Evolutionary conservation across 2,888 invertebrate genomes (phyloP), one percentile per base, ranked within the genome.

Genomic region (Gisinianus flammeolus): DNA sequence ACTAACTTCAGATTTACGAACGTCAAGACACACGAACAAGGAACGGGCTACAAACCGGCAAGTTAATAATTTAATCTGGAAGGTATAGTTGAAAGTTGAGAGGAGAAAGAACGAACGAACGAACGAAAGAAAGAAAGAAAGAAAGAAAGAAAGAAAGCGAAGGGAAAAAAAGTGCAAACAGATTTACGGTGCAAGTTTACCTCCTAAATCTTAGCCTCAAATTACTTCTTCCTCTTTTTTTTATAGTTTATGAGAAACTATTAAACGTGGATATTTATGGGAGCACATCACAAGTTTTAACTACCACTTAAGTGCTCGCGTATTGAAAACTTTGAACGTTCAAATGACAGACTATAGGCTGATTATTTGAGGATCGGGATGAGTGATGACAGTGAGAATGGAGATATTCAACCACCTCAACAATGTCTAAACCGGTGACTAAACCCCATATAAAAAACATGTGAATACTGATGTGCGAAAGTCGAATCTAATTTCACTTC

Each of bases 31-130:
- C 56, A 26, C 28, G 62, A 26, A 62, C 62, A 6, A 16, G 24
- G 24, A n/a, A 58, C 16, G 19, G 44, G 44, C n/a, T n/a, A 31
- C 31, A 33, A 33, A 10, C 35, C 35, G 33, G 12, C 67, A 67
- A 31, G 31, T 67, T 35, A 67, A 67, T 67, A 67, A 67, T 35
- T 67, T 67, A 67, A 67, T 35, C 35, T 33, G n/a, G 33, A n/a
- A 16, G 19, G 66, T 28, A 26, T 24, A 8, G 16, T 6, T 6
- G 22, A 64, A n/a, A 24, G 28, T 19, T 8, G 64, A 66, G 66
- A 4, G 26, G 28, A 64, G 31, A 33, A 33, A 35, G 35, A 35
- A 12, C 12, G 35, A 35, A 35, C n/a, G 35, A 35, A 35, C 5
- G 35, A 35, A 19, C 19, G 6, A 44, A 44, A 44, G 44, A 44